These are phyloP conservation scores for Protaetia brevitarsis DNA, from an alignment of 1,140 invertebrate species.

Conservation along the genomic window DNA sequence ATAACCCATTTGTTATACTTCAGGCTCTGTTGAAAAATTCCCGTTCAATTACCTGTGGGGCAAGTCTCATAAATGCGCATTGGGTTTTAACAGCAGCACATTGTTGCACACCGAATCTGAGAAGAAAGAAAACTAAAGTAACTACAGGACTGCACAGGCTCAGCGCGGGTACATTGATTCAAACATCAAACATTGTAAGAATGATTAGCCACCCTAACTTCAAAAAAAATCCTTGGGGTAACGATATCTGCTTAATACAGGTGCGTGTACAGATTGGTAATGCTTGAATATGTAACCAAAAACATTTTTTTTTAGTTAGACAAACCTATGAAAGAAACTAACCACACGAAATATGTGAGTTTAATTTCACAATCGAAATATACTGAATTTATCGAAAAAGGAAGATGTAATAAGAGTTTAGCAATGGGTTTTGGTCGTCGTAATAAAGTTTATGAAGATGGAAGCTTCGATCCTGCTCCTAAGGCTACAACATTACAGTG, in stretches of 20 bases:
- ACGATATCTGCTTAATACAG: background rate
- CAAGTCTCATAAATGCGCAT: background rate
- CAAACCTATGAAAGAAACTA: background rate
- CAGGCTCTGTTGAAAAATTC: too few species aligned
- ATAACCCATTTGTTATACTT: too few species aligned
- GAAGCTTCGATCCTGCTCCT: background rate
- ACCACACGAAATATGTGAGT: background rate
- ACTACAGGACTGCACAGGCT: background rate
- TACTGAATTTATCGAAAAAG: background rate
- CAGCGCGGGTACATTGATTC: background rate
- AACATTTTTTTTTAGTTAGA: background rate
- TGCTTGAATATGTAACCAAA: background rate
- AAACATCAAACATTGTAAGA: background rate
- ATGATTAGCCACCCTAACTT: background rate
- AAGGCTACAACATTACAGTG: background rate
- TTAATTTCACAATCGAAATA: background rate
- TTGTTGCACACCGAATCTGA: background rate
- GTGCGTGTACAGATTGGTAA: too few species aligned
- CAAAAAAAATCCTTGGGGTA: background rate
- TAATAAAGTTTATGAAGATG: background rate
- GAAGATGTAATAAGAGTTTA: background rate
- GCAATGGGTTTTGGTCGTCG: conserved; percentile 3
- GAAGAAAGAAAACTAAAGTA: background rate
- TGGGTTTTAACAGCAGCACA: background rate
- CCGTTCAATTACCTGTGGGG: too few species aligned